Base-by-base conservation (phyloP, 2,797 vertebrate genomes). In the Tenualosa ilisha region DNA sequence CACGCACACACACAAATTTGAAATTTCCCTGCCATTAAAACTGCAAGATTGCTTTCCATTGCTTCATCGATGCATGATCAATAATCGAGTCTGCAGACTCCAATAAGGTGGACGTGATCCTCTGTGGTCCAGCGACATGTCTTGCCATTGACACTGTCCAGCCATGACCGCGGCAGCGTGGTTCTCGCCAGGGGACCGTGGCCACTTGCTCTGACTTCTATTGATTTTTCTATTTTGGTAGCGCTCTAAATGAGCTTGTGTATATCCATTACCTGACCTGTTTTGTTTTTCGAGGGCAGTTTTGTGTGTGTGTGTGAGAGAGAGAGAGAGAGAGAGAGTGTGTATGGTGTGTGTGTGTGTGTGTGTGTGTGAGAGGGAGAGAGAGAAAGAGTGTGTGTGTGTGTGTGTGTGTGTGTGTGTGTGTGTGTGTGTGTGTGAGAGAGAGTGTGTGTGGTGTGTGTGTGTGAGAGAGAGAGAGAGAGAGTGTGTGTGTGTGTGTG, bases 211-310 rank as follows among this genome's bases (percentile, higher is more conserved):
- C 68, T 75, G 68, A 75, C 40, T 37, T 37, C 2, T 43, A 75
- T 75, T 37, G 68, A 75, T 75, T 40, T 75, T 75, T 75, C 68
- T 75, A 75, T 75, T 75, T 75, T 43, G 37, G 68, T 15, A 37
- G 68, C 37, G 15, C 37, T 37, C 68, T 75, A 75, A 63, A 75
- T 75, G 68, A 75, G 31, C 68, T 40, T 75, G 68, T 75, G 68
- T 75, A 75, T 75, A 43, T 75, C 68, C 68, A 75, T 75, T 75
- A 75, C 68, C 68, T 43, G 68, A 75, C 68, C 68, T 75, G 68
- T 75, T 75, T 72, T 72, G 65, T 72, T 72, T 75, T 43, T 40
- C 37, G 68, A 75, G 68, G 68, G 68, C 68, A 75, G 68, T 13
- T 1, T 31, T 72, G 65, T 72, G 65, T 72, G 26, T 72, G 26